phyloP scores from a whole-genome alignment of 1,140 invertebrate species.

The Pseudomyrmex concolor region DNA sequence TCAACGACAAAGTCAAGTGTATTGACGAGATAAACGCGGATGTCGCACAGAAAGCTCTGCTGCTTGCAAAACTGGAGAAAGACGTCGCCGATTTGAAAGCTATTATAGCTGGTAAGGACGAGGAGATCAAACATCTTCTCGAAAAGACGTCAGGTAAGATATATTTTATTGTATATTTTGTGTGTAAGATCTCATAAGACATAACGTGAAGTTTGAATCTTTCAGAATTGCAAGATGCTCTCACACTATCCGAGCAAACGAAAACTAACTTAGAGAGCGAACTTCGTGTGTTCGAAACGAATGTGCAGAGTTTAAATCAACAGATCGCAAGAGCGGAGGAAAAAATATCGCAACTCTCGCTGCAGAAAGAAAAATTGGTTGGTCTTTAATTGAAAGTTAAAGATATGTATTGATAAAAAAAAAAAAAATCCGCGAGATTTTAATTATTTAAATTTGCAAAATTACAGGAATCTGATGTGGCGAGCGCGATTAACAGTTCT shows the following conservation, averaged over 20 bases:
- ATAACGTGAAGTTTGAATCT: conserved; percentile 16
- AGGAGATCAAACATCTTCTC: conserved; percentile 82
- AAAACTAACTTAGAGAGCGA: conserved; percentile 81
- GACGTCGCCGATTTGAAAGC: conserved; percentile 78
- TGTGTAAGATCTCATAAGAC: not conserved
- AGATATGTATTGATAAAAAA: not conserved
- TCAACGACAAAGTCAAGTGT: conserved; percentile 76
- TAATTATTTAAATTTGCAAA: conserved; percentile 1
- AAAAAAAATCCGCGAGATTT: conserved; percentile 13
- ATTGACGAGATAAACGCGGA: conserved; percentile 77
- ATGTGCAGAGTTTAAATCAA: conserved; percentile 79
- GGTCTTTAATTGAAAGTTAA: conserved; percentile 13
- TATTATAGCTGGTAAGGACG: conserved; percentile 79
- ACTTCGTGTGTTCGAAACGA: conserved; percentile 76
- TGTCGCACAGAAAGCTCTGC: conserved; percentile 71
- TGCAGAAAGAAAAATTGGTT: conserved; percentile 84
- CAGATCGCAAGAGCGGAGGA: conserved; percentile 80
- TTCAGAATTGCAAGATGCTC: conserved; percentile 79
- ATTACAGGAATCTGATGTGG: conserved; percentile 82
- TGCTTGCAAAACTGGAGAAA: conserved; percentile 76
- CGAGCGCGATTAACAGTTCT: conserved; percentile 80
- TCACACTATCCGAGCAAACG: conserved; percentile 80
- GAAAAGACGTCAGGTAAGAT: conserved; percentile 80
- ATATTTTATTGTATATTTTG: conserved; percentile 16
- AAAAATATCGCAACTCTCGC: conserved; percentile 78